Evolutionary conservation across 2,797 vertebrate species (phyloP), one percentile per base, ranked within the genome.

Genomic region (Todus mexicanus): DNA sequence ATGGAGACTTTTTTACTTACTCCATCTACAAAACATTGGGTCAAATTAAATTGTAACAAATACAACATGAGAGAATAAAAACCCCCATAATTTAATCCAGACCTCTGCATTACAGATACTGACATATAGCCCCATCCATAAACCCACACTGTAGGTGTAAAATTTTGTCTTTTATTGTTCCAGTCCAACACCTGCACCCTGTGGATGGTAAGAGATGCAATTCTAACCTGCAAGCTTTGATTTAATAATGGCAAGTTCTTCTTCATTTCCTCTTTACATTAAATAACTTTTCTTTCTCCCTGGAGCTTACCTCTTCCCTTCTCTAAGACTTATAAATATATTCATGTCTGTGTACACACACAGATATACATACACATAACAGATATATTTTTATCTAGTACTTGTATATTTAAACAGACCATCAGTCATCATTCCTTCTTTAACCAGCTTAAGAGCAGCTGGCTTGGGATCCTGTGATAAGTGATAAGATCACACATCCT

Each of bases 321-420:
- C 5, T 50, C 8, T 38, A 4, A 5, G 7, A 5, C 9, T 53
- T 25, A 37, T 10, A 42, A 40, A 57, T 5, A 54, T 4, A 51
- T 5, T 11, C 22, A 5, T 14, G 5, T 3, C 1, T 14, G 7
- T 3, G 11, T 4, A 33, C 4, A 73, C 1, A 2, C 4, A 45
- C 6, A 61, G 35, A 63, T 19, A 16, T 9, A 61, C 15, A 69
- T 1, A 3, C 4, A 50, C 4, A 51, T 1, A 29, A 35, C 1
- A 35, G 1, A 31, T 6, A 63, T 3, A 7, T 56, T 54, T 84
- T 64, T 4, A 23, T 8, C 4, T 26, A 48, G 1, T n/a, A 48
- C 15, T 43, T 31, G 12, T 2, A 3, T 43, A n/a, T 51, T 76
- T 79, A 5, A 74, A 29, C 4, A 70, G 33, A 27, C 23, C 23